Base-by-base conservation (phyloP, 1,140 invertebrate genomes). In the Philopotamus ludificatus region DNA sequence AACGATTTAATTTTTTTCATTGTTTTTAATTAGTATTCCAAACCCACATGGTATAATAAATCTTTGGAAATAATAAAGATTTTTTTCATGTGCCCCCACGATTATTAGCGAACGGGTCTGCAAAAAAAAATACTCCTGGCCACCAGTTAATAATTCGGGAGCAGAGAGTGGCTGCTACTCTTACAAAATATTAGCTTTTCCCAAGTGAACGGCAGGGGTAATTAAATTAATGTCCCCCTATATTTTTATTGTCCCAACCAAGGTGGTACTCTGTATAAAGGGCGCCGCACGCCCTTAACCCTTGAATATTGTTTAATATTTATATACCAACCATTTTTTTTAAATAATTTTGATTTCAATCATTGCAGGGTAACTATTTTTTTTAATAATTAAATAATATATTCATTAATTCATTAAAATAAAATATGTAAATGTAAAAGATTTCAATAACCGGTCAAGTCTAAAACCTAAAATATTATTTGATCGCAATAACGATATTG, bases 171-270 rank as follows among this genome's bases (percentile, higher is more conserved):
- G 59, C 59, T 51, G 59, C 47, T 60, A 60, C 57, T 60, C 59
- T 51, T 70, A 67, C 66, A 67, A 70, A 77, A 76, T 78, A 79
- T 79, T 79, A 78, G 78, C 72, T 73, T 70, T 71, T 76, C 79
- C 75, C 77, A 71, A 66, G 77, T 76, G 79, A 75, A 76, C 71
- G 59, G 60, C 64, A 50, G 66, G 71, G 72, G 71, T 80, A 81
- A 81, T 81, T 81, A 79, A 79, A 80, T 81, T 81, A 80, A 80
- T 77, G 77, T 75, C 75, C 74, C 77, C 78, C 76, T 77, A 45
- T 66, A 61, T 66, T 70, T 70, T 70, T 70, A 70, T 70, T 70
- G 68, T 66, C 68, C 68, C 63, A n/a, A 9, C 57, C 42, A 60
- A 60, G 57, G 57, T 60, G 42, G 57, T 20, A 47, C 44, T 47